Evolutionary conservation across 2,113 vertebrate species (phyloP).

Genomic region (Amphiprion percula): DNA sequence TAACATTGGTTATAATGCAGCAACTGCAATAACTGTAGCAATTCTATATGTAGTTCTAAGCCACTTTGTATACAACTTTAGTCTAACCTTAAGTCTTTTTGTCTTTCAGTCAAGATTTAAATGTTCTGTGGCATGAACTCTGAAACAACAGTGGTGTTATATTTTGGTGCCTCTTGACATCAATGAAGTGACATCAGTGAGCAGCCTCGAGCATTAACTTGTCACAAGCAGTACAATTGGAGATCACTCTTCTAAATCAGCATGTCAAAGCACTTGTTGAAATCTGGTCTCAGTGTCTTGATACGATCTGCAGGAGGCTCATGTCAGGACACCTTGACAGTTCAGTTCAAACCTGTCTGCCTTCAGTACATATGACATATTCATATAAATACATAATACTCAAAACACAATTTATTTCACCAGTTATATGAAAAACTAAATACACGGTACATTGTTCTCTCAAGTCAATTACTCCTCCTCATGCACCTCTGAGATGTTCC

Average conservation of each 20-base stretch:
- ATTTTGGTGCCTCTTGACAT: conserved; percentile 48
- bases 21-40: neutral
- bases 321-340: neutral
- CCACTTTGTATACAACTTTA: neutral
- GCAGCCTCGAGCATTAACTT: conserved; percentile 47
- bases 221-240: conserved; percentile 47
- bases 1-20: neutral
- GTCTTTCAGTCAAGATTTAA: conserved; percentile 28
- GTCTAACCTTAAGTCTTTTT: neutral
- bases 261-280: conserved; percentile 18
- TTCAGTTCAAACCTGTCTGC: neutral
- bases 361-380: neutral
- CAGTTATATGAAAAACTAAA: neutral
- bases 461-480: neutral
- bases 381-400: neutral
- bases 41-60: neutral
- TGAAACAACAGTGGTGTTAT: conserved; percentile 32
- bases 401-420: neutral
- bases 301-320: neutral
- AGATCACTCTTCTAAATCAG: conserved; percentile 46
- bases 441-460: neutral
- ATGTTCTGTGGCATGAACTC: conserved; percentile 16
- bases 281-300: conserved; percentile 11
- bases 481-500: neutral
- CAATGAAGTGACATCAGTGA: conserved; percentile 33